Base-by-base conservation (phyloP, 1,140 invertebrate species). In the Helicorthomorpha holstii region DNA sequence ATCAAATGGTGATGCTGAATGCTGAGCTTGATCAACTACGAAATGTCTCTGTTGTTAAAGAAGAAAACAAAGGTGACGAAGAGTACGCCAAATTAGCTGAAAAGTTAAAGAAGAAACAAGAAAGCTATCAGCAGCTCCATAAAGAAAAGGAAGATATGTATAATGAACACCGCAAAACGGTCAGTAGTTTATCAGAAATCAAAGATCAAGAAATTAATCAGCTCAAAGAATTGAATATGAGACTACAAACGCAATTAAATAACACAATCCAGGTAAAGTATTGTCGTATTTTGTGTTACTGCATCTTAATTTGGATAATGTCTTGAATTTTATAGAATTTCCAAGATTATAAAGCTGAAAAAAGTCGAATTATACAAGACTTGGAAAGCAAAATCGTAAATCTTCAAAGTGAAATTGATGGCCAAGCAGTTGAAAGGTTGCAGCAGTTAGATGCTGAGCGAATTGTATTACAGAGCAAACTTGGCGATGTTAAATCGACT, bases 51-150 rank as follows among this genome's bases (percentile, higher is more conserved):
- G 4, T 46, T 46, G 44, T 7, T 10, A 46, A 22, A 46, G 19
- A 22, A 4, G 19, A 19, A 46, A 46, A 46, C 7, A 4, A 25
- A 10, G 44, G 44, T 7, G 19, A 46, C 4, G 4, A 46, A 4
- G 44, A 21, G 7, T 7, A 46, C 19, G 38, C 44, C 44, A 19
- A 46, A 25, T 43, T 62, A n/a, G 45, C 56, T 49, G 67, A 69
- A 38, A 69, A 69, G 56, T 52, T 69, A 29, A 68, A 65, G 52
- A 69, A 64, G 50, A 70, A 69, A 56, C 68, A 69, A 58, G 68
- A 69, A 58, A 70, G 68, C 58, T 66, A 62, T 7, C 7, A 4
- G 3, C 61, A 66, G 34, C 52, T 70, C 22, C 67, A 70, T 52
- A 57, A 60, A 46, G 69, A 70, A 55, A 70, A 69, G 51, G 68